A percentile compares a stretch with the other conserved stretches of the same genome.
phyloP scores from a whole-genome alignment of 2,797 vertebrate species.

The Gymnocypris eckloni region DNA sequence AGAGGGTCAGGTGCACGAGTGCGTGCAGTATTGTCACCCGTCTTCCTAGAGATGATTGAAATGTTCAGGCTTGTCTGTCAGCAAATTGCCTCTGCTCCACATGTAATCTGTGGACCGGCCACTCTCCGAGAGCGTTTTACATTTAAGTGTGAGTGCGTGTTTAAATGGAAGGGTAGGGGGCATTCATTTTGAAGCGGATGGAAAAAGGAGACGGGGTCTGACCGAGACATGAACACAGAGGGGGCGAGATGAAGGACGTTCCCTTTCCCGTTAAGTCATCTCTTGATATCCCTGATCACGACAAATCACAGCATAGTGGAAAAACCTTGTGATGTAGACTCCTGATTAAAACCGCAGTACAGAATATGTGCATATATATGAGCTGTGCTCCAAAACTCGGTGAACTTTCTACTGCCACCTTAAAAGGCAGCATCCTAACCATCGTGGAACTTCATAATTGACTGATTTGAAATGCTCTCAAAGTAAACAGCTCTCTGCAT shows the following conservation, averaged over 20 bases:
- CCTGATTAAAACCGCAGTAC: constrained; percentile 9
- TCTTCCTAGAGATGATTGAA: constrained; percentile 63
- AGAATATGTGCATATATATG: neutral
- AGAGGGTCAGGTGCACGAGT: constrained; percentile 45
- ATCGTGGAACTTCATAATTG: neutral
- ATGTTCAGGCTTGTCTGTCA: constrained; percentile 62
- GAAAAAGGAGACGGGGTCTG: constrained; percentile 26
- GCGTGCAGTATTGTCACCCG: constrained; percentile 47
- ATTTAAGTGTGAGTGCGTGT: constrained; percentile 46
- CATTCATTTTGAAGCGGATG: constrained; percentile 30
- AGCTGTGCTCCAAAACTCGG: neutral
- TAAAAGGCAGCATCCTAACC: neutral
- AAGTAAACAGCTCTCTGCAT: neutral
- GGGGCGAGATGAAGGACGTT: constrained; percentile 30
- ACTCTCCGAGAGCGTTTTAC: constrained; percentile 48
- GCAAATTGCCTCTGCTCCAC: constrained; percentile 65
- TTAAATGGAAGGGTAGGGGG: constrained; percentile 43
- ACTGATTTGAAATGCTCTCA: neutral
- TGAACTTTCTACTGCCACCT: neutral
- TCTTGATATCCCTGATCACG: constrained; percentile 16
- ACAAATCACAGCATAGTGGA: neutral
- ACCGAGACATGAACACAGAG: constrained; percentile 40
- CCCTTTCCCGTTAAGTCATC: constrained; percentile 28
- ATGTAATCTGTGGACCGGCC: constrained; percentile 58
- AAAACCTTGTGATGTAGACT: neutral